These are phyloP conservation scores for Phragmatobia fuliginosa DNA, from an alignment of 2,888 invertebrate genomes.

Conservation along the genomic window DNA sequence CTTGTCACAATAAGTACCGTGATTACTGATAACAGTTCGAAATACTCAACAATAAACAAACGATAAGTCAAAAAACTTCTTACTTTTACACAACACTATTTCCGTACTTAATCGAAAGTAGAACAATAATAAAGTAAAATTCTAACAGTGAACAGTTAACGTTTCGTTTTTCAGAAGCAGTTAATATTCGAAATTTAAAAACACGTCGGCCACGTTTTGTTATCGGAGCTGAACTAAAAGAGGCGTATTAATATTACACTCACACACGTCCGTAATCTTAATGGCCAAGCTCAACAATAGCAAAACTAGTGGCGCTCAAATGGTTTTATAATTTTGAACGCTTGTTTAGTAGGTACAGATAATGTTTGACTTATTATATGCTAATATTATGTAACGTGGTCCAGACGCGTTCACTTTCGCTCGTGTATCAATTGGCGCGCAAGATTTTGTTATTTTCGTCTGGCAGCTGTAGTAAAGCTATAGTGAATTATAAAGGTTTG, in stretches of 20 bases:
- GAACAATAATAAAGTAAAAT: constrained; percentile 26
- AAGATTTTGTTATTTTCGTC: constrained; percentile 74
- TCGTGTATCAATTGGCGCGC: constrained; percentile 62
- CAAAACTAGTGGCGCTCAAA: constrained; percentile 72
- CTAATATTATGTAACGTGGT: constrained; percentile 65
- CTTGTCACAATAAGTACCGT: constrained; percentile 52
- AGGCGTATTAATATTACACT: constrained; percentile 64
- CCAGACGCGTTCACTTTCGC: constrained; percentile 67
- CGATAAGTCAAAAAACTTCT: neutral
- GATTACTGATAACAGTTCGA: constrained; percentile 43
- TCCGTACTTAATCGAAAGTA: constrained; percentile 32
- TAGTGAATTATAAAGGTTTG: constrained; percentile 58
- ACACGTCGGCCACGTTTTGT: constrained; percentile 74
- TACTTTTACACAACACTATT: constrained; percentile 33
- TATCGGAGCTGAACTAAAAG: constrained; percentile 75
- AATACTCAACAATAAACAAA: constrained; percentile 25
- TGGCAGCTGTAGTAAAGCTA: constrained; percentile 48
- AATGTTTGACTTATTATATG: neutral
- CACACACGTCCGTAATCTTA: constrained; percentile 68
- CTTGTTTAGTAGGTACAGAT: constrained; percentile 2
- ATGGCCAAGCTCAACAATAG: constrained; percentile 67
- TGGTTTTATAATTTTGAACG: constrained; percentile 58
- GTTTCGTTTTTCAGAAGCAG: constrained; percentile 26
- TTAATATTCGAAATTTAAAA: constrained; percentile 49
- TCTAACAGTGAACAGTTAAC: constrained; percentile 32